phyloP scores from a whole-genome alignment of 2,888 invertebrate genomes.

The Apamea anceps region DNA sequence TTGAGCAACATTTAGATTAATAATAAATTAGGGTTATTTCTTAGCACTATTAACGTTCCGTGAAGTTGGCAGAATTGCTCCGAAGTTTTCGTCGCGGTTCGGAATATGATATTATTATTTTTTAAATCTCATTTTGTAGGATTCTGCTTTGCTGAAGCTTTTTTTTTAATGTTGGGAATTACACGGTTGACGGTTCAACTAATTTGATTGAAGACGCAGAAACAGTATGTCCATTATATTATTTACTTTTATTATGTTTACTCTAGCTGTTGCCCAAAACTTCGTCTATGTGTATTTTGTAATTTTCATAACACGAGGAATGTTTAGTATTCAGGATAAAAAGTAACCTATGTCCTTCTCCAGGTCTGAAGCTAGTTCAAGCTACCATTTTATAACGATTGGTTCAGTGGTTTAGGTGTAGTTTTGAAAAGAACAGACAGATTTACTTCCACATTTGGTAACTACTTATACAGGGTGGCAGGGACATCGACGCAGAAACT shows the following conservation, averaged over 20 bases:
- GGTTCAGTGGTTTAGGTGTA: too few species aligned
- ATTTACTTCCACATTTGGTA: neutral
- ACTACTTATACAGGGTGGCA: neutral
- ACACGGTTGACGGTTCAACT: neutral
- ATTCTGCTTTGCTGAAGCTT: neutral
- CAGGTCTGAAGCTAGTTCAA: neutral
- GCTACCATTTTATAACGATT: neutral
- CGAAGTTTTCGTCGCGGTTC: constrained; percentile 22
- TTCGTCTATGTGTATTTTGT: neutral
- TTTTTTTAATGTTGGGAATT: neutral
- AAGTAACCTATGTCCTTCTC: neutral
- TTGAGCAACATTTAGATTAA: constrained; percentile 33
- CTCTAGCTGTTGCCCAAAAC: neutral
- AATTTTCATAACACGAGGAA: neutral
- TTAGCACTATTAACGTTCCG: constrained; percentile 36
- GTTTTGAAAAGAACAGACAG: neutral
- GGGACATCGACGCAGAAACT: too few species aligned
- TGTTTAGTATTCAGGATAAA: neutral
- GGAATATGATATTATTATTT: constrained; percentile 12
- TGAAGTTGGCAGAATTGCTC: constrained; percentile 38
- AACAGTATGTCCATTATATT: neutral
- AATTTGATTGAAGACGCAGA: neutral
- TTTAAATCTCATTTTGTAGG: constrained; percentile 7
- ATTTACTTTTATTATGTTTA: neutral
- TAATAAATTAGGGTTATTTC: constrained; percentile 38